Evolutionary conservation across 2,113 vertebrate species (phyloP), one percentile per base, ranked within the genome.

Genomic region (Oceanodroma tethys): DNA sequence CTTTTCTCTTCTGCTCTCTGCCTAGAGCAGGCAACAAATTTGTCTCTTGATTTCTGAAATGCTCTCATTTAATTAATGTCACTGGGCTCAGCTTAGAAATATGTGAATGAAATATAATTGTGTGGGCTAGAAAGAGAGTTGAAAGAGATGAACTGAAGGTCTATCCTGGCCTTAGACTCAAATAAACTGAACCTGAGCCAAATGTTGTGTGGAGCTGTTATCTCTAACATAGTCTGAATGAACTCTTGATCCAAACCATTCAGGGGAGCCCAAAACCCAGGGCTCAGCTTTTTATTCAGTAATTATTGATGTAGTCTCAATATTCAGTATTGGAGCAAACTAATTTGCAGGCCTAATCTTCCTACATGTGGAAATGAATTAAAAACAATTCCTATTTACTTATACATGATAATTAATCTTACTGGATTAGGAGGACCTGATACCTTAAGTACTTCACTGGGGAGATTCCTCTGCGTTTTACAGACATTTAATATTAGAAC

Each of bases 1-100:
- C 90, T 88, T 71, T 75, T 87, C 62, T 60, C 58, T 75, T 53
- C 59, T 10, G 19, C 74, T 90, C 85, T 74, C 86, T 75, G 91
- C 93, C 94, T 91, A 43, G 38, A 96, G 84, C 83, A 75, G 70
- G 83, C 91, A 94, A 78, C 75, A 60, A 18, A 32, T 72, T 83
- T 87, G 40, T 79, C 90, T 93, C 93, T 60, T 53, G 84, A 68
- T 94, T 96, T 96, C 93, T 96, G 81, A 96, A 93, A 93, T 66
- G 66, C 73, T 96, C 71, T 88, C 87, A 73, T 93, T 95, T 96
- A 95, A 96, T 96, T 96, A 96, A 94, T 88, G 88, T 96, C 90
- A 93, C 87, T 7, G 6, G 87, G 74, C 90, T 95, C 66, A 62
- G 48, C 17, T 10, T 68, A 50, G 90, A 90, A 86, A 60, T 91